Conservation (phyloP, 2,888 invertebrate species). For the Asteroscopus sphinx region DNA sequence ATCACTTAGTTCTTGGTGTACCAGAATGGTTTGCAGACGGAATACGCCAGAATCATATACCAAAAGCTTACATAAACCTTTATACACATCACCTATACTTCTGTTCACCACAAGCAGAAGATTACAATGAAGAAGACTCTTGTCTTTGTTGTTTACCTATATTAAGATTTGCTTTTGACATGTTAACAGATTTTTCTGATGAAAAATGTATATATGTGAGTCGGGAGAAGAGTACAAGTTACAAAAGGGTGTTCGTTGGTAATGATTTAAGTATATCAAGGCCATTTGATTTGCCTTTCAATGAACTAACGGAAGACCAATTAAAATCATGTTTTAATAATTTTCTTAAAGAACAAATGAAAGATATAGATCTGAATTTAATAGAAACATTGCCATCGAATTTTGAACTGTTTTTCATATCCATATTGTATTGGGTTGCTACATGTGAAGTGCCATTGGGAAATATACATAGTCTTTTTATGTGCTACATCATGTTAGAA, state of each 20-base stretch:
- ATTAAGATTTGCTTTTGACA: conserved; percentile 89
- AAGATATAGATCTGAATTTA: conserved; percentile 69
- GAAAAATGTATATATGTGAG: conserved; percentile 78
- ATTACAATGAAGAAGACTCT: conserved; percentile 90
- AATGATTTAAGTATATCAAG: conserved; percentile 67
- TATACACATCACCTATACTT: conserved; percentile 91
- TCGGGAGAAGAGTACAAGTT: conserved; percentile 73
- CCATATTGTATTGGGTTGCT: conserved; percentile 90
- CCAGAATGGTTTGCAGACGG: conserved; percentile 92
- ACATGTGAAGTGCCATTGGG: conserved; percentile 78
- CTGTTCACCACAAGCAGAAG: conserved; percentile 93
- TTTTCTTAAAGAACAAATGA: conserved; percentile 83
- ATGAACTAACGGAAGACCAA: conserved; percentile 69
- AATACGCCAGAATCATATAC: conserved; percentile 90
- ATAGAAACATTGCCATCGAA: conserved; percentile 86
- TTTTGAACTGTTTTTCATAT: conserved; percentile 90
- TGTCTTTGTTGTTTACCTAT: conserved; percentile 91
- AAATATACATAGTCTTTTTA: conserved; percentile 89
- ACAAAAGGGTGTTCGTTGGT: conserved; percentile 71
- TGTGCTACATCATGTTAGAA: conserved; percentile 90
- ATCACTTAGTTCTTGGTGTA: conserved; percentile 66
- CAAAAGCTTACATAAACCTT: conserved; percentile 92
- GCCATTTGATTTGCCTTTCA: conserved; percentile 65
- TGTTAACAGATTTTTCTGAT: conserved; percentile 78
- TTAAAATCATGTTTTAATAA: conserved; percentile 80